Conservation (phyloP, 2,797 vertebrate genomes). For the Odontamblyopus rebecca region DNA sequence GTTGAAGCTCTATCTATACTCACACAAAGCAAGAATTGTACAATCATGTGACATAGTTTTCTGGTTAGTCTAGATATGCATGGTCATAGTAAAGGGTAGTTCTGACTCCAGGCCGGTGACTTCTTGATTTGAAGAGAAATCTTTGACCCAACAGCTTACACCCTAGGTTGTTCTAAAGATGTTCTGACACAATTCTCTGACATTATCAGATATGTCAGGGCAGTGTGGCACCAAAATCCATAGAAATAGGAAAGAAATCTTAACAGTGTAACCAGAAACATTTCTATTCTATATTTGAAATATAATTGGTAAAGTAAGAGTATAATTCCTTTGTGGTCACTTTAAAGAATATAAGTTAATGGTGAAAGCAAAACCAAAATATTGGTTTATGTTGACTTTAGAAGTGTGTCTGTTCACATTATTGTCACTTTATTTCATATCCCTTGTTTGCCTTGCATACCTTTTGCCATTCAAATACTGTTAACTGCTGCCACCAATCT, state of each 20-base stretch:
- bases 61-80: conserved; percentile 29
- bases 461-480: background rate
- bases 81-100: conserved; percentile 39
- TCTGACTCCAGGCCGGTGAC: conserved; percentile 35
- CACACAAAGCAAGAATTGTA: background rate
- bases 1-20: conserved; percentile 1
- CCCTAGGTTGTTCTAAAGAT: conserved; percentile 15
- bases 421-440: background rate
- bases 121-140: conserved; percentile 48
- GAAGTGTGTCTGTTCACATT: background rate
- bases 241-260: background rate
- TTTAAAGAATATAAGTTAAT: background rate
- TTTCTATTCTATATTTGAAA: too few relatives aligned
- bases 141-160: conserved; percentile 36
- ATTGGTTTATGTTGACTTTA: background rate
- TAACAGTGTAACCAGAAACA: background rate
- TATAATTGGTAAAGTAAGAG: background rate
- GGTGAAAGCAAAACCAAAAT: background rate
- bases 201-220: background rate
- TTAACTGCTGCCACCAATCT: conserved; percentile 18
- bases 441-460: background rate
- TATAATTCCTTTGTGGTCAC: background rate
- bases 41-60: conserved; percentile 9
- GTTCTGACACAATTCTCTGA: conserved; percentile 14
- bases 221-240: background rate